Evolutionary conservation across 2,888 invertebrate species (phyloP).

Genomic region (Temnothorax unifasciatus): DNA sequence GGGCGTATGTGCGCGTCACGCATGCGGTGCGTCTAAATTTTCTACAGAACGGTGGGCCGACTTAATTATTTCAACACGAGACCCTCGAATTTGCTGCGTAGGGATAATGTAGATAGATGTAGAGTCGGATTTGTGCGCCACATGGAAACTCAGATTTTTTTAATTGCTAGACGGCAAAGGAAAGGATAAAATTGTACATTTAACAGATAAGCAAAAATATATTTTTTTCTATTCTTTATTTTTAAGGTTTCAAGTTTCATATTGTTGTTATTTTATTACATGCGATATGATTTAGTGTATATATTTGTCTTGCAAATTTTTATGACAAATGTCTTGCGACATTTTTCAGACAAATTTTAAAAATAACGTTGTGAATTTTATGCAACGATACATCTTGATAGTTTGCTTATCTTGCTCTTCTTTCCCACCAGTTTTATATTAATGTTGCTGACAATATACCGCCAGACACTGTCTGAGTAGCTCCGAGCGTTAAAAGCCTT

Average conservation of each 20-base stretch:
- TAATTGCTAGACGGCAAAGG: not conserved
- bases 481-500: conserved; percentile 33
- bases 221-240: not conserved
- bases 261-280: not conserved
- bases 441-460: not conserved
- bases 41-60: conserved; percentile 10
- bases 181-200: not conserved
- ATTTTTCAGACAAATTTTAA: not conserved
- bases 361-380: conserved; percentile 6
- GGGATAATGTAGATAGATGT: not conserved
- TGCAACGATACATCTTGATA: not conserved
- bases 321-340: not conserved
- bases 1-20: conserved; percentile 23
- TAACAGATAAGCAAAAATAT: not conserved
- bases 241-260: not conserved
- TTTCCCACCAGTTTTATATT: conserved; percentile 6
- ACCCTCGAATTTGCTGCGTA: not conserved
- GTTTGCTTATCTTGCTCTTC: not conserved
- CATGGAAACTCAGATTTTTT: not conserved
- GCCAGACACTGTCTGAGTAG: conserved; percentile 42
- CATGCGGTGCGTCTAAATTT: conserved; percentile 43
- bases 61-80: conserved; percentile 48
- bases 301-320: not conserved
- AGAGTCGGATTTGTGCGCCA: not conserved
- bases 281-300: not conserved